phyloP scores from a whole-genome alignment of 2,113 vertebrate genomes.

The Ahaetulla prasina region DNA sequence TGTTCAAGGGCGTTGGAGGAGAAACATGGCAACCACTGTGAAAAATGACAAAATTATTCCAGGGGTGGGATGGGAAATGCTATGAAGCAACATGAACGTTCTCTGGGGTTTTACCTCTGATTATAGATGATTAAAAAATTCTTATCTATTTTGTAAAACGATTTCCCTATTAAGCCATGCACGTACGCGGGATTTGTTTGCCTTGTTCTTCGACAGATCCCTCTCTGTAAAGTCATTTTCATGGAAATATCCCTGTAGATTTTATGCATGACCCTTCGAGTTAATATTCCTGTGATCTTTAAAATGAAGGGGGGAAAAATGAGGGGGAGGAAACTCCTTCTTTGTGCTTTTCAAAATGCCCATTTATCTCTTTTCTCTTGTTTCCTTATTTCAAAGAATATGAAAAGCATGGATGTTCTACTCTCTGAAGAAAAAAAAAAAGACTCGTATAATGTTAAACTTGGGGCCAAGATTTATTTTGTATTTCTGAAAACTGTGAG shows the following conservation, averaged over 20 bases:
- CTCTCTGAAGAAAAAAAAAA: background rate
- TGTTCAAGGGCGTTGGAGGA: background rate
- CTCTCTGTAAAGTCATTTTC: slow-evolving; percentile 41
- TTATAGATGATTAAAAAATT: background rate
- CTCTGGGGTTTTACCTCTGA: background rate
- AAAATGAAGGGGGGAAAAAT: background rate
- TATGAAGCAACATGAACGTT: background rate
- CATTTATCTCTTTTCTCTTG: slow-evolving; percentile 16
- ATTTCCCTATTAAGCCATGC: slow-evolving; percentile 15
- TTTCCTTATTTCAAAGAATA: slow-evolving; percentile 31
- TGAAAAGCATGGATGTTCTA: background rate
- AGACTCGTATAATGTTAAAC: slow-evolving; percentile 4
- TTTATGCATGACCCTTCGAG: slow-evolving; percentile 15
- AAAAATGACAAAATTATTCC: background rate
- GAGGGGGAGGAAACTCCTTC: accelerated
- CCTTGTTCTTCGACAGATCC: slow-evolving; percentile 24
- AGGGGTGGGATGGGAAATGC: background rate
- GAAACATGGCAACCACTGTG: background rate
- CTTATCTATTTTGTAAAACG: slow-evolving; percentile 5
- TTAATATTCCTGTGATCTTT: slow-evolving; percentile 30
- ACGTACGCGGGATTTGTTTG: background rate
- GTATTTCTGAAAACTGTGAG: too few species aligned
- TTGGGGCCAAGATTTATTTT: background rate
- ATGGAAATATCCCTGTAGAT: slow-evolving; percentile 32
- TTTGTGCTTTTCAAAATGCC: slow-evolving; percentile 2